Percentiles rank a stretch among this genome's conserved stretches.
Conservation (phyloP, 64 coral and sea anemone genomes). For the Porites lutea region DNA sequence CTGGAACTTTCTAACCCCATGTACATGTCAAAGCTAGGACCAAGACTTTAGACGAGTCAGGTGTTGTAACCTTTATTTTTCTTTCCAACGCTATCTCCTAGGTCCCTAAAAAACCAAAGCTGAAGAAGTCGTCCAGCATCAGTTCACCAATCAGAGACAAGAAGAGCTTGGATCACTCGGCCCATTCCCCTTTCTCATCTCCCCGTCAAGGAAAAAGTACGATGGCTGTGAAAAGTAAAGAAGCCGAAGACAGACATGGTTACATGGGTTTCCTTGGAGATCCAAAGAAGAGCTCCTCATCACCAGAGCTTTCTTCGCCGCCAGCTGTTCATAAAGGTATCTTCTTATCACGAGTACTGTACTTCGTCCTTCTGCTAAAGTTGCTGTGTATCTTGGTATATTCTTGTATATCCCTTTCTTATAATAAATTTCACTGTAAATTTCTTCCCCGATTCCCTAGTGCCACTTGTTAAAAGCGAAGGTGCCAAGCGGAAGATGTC, state of each 20-base stretch:
- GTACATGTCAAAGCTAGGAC: too few species aligned
- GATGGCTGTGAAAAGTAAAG: constrained; percentile 30
- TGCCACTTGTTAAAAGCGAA: background rate
- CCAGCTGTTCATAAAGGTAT: constrained; percentile 27
- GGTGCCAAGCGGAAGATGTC: background rate
- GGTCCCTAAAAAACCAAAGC: constrained; percentile 44
- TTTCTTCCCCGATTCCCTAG: background rate
- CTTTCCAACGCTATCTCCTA: background rate
- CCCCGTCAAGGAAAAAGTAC: constrained; percentile 45
- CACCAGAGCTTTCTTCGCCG: constrained; percentile 82
- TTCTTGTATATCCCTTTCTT: too few species aligned
- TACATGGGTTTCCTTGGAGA: background rate
- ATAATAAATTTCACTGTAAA: background rate
- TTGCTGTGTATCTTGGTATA: too few species aligned
- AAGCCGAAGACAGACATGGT: constrained; percentile 8
- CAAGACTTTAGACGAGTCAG: too few species aligned
- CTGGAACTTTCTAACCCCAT: too few species aligned
- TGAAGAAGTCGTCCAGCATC: constrained; percentile 71
- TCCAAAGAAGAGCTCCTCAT: constrained; percentile 80
- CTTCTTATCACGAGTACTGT: background rate
- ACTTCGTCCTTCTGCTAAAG: too few species aligned
- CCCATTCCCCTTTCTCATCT: constrained; percentile 65
- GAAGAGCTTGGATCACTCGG: constrained; percentile 31
- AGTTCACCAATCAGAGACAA: constrained; percentile 54
- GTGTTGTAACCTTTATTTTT: too few species aligned